Evolutionary conservation across 30 jellyfish, hydroid and myxozoan genomes (phyloP).

Genomic region (Cassiopea andromeda): DNA sequence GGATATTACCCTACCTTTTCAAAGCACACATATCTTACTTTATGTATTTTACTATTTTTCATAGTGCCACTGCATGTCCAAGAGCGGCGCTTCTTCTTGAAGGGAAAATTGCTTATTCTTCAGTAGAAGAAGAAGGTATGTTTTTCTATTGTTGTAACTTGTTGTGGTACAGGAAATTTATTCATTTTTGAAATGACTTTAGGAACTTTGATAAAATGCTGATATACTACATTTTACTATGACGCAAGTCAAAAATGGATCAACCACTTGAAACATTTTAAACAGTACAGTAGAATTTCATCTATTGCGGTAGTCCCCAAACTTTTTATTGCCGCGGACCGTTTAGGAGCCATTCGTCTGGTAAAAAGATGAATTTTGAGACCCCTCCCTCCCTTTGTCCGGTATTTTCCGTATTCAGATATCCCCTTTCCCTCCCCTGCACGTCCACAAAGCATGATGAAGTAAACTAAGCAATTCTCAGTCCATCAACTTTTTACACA

Average conservation of each 20-base stretch:
- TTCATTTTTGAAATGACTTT: background rate
- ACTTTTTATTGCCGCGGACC: too few relatives aligned
- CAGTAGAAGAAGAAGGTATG: slow-evolving; percentile 57
- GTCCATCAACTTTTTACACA: too few relatives aligned
- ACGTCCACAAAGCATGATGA: too few relatives aligned
- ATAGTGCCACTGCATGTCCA: slow-evolving; percentile 66
- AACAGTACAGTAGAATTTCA: background rate
- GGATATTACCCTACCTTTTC: background rate
- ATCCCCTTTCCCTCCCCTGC: too few relatives aligned
- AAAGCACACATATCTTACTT: background rate
- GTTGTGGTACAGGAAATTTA: too few relatives aligned
- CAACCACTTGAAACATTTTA: background rate
- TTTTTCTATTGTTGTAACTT: too few relatives aligned
- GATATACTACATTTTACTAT: background rate
- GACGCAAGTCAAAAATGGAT: background rate
- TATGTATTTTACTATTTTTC: background rate
- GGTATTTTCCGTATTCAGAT: too few relatives aligned
- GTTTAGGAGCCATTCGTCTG: too few relatives aligned
- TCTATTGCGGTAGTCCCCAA: background rate
- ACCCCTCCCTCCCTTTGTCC: too few relatives aligned
- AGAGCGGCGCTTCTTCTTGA: slow-evolving; percentile 62
- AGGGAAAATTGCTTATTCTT: slow-evolving; percentile 49
- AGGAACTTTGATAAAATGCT: background rate
- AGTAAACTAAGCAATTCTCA: too few relatives aligned
- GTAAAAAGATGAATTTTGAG: too few relatives aligned